Percentiles rank a stretch among this genome's conserved stretches.
Conservation (phyloP, 1,140 invertebrate species). For the Hypothenemus hampei region DNA sequence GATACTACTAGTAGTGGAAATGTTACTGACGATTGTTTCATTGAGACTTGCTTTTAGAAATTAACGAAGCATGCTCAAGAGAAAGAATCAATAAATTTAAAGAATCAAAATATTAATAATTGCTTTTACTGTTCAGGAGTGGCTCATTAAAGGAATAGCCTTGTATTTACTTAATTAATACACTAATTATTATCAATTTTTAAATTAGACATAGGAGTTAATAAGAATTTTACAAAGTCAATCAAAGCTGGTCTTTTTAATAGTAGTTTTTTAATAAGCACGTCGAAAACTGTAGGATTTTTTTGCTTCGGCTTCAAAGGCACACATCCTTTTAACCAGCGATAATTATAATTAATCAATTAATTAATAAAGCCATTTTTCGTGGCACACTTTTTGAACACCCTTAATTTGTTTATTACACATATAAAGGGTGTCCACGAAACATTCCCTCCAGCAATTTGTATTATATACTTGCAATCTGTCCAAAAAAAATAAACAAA, state of each 20-base stretch:
- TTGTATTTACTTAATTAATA: constrained; percentile 13
- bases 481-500: no score
- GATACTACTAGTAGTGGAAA: neutral
- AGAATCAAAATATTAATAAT: constrained; percentile 21
- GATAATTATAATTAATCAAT: no score
- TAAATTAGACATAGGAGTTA: constrained; percentile 23
- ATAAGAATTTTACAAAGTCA: constrained; percentile 31
- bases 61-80: neutral
- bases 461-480: constrained; percentile 46
- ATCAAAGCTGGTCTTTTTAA: constrained; percentile 36
- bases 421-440: constrained; percentile 26
- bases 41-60: neutral
- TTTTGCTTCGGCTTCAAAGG: constrained; percentile 42
- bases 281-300: constrained; percentile 34
- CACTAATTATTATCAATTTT: constrained; percentile 1
- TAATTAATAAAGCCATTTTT: constrained; percentile 35
- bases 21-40: neutral
- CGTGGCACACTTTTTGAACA: constrained; percentile 37
- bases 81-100: neutral
- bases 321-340: constrained; percentile 39
- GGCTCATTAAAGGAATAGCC: constrained; percentile 27
- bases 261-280: constrained; percentile 38
- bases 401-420: neutral
- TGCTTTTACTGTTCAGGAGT: constrained; percentile 18
- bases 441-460: constrained; percentile 47